Evolutionary conservation across 2,797 vertebrate genomes (phyloP).

Genomic region (Kryptopterus vitreolus): DNA sequence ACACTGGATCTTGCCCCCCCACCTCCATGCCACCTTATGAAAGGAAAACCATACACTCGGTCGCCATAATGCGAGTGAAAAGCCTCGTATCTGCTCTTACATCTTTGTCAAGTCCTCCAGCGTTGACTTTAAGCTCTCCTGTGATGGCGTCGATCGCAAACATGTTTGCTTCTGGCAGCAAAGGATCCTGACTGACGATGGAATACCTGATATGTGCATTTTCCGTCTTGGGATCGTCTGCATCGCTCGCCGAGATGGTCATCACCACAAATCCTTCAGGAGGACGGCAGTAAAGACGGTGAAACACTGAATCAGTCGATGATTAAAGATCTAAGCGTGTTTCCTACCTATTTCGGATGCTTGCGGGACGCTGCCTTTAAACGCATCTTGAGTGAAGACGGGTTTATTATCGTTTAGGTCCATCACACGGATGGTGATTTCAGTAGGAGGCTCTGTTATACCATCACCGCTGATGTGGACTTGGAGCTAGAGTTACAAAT

Average conservation of each 20-base stretch:
- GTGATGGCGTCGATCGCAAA: conserved; percentile 73
- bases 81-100: conserved; percentile 61
- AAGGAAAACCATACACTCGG: too few species aligned
- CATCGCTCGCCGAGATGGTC: conserved; percentile 76
- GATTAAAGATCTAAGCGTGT: background rate
- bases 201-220: conserved; percentile 77
- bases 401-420: conserved; percentile 89
- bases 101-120: conserved; percentile 77
- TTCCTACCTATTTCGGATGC: conserved; percentile 73
- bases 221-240: conserved; percentile 62
- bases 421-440: conserved; percentile 77
- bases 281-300: background rate
- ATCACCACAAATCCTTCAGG: conserved; percentile 77
- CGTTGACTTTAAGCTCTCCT: conserved; percentile 76
- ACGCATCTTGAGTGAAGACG: conserved; percentile 71
- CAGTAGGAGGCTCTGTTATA: conserved; percentile 77
- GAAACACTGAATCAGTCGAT: background rate
- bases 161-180: conserved; percentile 43
- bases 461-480: conserved; percentile 64
- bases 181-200: conserved; percentile 74
- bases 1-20: too few species aligned
- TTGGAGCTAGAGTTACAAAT: conserved; percentile 42
- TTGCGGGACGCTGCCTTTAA: conserved; percentile 76
- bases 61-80: too few species aligned
- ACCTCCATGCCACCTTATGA: too few species aligned